Conservation (phyloP, 2,797 vertebrate genomes). For the Monodelphis domestica region DNA sequence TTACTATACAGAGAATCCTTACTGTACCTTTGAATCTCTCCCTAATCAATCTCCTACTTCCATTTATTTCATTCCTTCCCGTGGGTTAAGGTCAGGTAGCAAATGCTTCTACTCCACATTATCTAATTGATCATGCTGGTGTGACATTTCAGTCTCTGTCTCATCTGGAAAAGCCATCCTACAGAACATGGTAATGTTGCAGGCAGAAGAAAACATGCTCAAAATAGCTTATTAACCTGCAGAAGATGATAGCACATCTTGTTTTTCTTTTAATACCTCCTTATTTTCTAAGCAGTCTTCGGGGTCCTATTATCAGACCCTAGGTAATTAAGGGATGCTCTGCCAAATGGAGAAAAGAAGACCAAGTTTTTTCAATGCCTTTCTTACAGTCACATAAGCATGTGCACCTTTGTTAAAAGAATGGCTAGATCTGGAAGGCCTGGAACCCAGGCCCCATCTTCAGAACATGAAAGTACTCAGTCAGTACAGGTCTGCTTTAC, state of each 20-base stretch:
- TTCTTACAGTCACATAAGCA: constrained; percentile 24
- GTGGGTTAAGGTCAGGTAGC: constrained; percentile 57
- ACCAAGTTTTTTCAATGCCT: constrained; percentile 21
- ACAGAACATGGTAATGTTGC: background rate
- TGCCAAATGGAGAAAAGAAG: constrained; percentile 22
- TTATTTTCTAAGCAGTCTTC: constrained; percentile 60
- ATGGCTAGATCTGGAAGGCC: constrained; percentile 1
- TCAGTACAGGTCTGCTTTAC: background rate
- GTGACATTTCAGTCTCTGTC: constrained; percentile 54
- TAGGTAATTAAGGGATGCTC: constrained; percentile 21
- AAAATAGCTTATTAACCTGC: constrained; percentile 54
- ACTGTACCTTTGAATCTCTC: constrained; percentile 62
- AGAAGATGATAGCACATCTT: constrained; percentile 45
- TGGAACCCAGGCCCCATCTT: background rate
- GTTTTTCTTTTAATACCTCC: constrained; percentile 54
- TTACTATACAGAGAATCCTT: constrained; percentile 53
- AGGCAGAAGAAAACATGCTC: constrained; percentile 24
- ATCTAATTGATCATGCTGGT: constrained; percentile 67
- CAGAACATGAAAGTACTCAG: background rate
- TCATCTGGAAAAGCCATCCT: constrained; percentile 48
- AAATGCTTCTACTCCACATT: constrained; percentile 57
- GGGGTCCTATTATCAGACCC: constrained; percentile 41
- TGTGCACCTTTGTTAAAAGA: constrained; percentile 3
- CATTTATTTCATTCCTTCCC: constrained; percentile 43
- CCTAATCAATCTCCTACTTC: constrained; percentile 35